These are phyloP conservation scores for Meloidogyne hapla DNA, from an alignment of 1,140 invertebrate species.

Conservation along the genomic window DNA sequence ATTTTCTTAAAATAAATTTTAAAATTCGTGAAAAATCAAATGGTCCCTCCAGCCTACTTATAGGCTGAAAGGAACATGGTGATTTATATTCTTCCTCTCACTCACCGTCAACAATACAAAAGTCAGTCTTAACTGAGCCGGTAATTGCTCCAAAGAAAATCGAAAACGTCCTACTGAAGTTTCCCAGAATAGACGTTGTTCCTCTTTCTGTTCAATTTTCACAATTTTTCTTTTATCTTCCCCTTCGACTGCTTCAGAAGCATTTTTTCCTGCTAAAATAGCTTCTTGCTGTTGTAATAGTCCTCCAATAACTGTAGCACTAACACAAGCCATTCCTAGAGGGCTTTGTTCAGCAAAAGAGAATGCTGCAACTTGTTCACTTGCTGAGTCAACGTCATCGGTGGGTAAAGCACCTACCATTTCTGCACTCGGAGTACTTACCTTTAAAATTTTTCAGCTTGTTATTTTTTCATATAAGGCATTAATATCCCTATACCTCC, in stretches of 20 bases:
- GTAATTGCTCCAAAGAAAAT: constrained; percentile 84
- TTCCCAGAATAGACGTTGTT: constrained; percentile 73
- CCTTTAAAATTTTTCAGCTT: background rate
- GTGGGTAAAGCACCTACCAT: constrained; percentile 79
- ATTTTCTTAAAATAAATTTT: constrained; percentile 71
- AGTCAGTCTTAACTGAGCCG: constrained; percentile 86
- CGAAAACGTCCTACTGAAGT: constrained; percentile 87
- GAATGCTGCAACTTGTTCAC: constrained; percentile 81
- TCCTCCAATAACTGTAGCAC: constrained; percentile 16
- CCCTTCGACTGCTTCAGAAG: background rate
- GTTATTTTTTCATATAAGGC: background rate
- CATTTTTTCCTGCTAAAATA: background rate
- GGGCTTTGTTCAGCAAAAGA: constrained; percentile 67
- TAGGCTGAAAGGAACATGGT: background rate
- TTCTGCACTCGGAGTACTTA: constrained; percentile 68
- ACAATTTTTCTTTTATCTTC: constrained; percentile 1
- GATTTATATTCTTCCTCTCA: no score
- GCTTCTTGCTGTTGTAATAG: background rate
- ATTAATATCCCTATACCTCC: constrained; percentile 1
- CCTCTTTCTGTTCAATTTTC: constrained; percentile 9
- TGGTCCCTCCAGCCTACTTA: background rate
- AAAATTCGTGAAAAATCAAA: background rate
- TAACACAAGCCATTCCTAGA: constrained; percentile 18
- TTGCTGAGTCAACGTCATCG: constrained; percentile 73
- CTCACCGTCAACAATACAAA: constrained; percentile 80